phyloP scores from a whole-genome alignment of 2,113 vertebrate species.

The Zosterops lateralis region DNA sequence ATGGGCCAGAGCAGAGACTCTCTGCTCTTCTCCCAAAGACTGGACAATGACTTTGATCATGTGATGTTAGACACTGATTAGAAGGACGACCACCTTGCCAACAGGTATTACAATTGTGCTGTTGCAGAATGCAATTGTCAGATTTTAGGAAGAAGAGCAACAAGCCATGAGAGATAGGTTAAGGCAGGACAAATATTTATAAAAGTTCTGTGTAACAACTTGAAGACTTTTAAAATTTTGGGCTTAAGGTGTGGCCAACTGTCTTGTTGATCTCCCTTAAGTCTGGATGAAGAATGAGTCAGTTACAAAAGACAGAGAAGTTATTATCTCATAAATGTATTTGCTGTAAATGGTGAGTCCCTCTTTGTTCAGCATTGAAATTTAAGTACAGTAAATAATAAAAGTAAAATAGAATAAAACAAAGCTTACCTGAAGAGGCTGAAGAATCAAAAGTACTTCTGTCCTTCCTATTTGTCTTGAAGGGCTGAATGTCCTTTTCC shows the following conservation, averaged over 20 bases:
- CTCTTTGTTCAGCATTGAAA: background rate
- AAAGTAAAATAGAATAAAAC: background rate
- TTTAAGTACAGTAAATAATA: background rate
- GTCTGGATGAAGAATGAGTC: background rate
- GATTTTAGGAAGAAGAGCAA: background rate
- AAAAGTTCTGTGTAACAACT: background rate
- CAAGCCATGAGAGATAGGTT: background rate
- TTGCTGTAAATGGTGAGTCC: background rate
- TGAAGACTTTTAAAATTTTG: background rate
- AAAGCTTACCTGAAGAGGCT: constrained; percentile 82
- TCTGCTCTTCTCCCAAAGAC: background rate
- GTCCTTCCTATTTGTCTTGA: constrained; percentile 84
- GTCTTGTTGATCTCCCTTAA: background rate
- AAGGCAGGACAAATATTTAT: background rate
- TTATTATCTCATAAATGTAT: background rate
- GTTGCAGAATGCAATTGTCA: background rate
- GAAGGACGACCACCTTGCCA: background rate
- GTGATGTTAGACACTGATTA: background rate
- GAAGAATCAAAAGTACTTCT: constrained; percentile 80
- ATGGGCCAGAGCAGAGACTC: background rate
- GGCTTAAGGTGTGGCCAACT: background rate
- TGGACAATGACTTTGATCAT: fast-evolving
- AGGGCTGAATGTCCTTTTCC: constrained; percentile 89
- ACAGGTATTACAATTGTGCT: background rate
- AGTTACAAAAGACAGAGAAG: background rate